Base-by-base conservation (phyloP, 2,113 vertebrate species). In the Ailurus styani region DNA sequence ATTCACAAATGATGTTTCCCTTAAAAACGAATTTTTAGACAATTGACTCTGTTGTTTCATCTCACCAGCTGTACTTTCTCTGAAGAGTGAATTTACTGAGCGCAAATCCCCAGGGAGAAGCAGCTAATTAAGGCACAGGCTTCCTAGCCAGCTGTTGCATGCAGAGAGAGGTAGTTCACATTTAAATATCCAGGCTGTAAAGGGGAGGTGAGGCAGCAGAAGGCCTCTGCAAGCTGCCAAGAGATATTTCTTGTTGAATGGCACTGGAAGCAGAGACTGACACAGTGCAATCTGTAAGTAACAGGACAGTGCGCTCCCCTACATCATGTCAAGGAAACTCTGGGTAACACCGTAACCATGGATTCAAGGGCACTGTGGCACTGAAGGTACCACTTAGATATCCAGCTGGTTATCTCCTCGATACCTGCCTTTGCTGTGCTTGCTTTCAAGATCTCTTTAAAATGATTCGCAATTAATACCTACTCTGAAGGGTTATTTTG, bases 101-200 rank as follows among this genome's bases (percentile, higher is more conserved):
- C 95, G 96, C 97, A 97, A 96, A 97, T 97, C 97, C 90, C 97
- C 75, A 86, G 90, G 96, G 98, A 98, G 90, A 98, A 96, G 83
- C 5, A 60, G 93, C 95, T 98, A 98, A 99, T 99, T 98, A 98
- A 98, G 83, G 95, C 96, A 10, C 86, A 96, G 95, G 55, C 97
- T 98, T 98, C 93, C 94, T 79, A 97, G 93, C 95, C 98, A 98
- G 98, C 98, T 98, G 98, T 97, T 98, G 50, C 90, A 97, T 81
- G 73, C 64, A 0, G 77, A 96, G 85, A 95, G 91, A 6, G 0
- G 77, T 98, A 70, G 94, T 88, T 98, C 96, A 50, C 98, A 97
- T 98, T 97, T 96, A 98, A 98, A 97, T 97, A 97, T 88, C 34
- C 92, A 90, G 95, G 85, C 86, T 95, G 8, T 87, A 85, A 97